Conservation (phyloP, 2,888 invertebrate species). For the Polylopha cassiicola region DNA sequence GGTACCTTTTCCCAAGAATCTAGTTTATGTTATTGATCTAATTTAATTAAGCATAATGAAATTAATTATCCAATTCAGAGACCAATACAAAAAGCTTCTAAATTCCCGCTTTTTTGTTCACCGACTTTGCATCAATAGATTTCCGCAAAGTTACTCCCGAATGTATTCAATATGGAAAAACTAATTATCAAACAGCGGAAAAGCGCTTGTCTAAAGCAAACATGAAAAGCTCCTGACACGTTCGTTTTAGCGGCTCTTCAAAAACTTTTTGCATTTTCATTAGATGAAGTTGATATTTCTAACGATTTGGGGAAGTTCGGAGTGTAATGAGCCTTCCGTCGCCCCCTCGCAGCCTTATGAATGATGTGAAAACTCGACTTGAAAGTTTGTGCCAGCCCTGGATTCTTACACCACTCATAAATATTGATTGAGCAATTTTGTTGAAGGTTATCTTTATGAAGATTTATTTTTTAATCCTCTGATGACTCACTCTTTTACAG, state of each 20-base stretch:
- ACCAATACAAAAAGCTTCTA: too few relatives aligned
- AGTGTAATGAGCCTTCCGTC: conserved; percentile 22
- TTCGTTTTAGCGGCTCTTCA: conserved; percentile 17
- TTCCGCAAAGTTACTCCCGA: too few relatives aligned
- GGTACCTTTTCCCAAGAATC: too few relatives aligned
- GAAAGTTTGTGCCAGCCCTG: conserved; percentile 24
- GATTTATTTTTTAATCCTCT: conserved; percentile 16
- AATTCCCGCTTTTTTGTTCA: too few relatives aligned
- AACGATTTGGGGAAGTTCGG: conserved; percentile 20
- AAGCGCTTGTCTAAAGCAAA: conserved; percentile 10
- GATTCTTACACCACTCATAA: conserved; percentile 22
- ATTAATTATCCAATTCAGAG: too few relatives aligned
- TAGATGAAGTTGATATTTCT: conserved; percentile 22
- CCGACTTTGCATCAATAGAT: too few relatives aligned
- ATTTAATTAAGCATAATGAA: too few relatives aligned
- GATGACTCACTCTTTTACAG: too few relatives aligned
- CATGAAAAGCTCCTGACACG: conserved; percentile 17
- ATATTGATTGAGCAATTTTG: conserved; percentile 18
- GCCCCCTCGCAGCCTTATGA: conserved; percentile 22
- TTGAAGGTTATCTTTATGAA: conserved; percentile 9
- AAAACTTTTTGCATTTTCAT: conserved; percentile 23
- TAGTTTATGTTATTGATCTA: too few relatives aligned
- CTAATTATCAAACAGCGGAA: too few relatives aligned
- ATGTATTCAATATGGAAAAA: too few relatives aligned
- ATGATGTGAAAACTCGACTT: conserved; percentile 29